Conservation (phyloP, 92 coral and sea anemone species). For the Isaurus tuberculatus region DNA sequence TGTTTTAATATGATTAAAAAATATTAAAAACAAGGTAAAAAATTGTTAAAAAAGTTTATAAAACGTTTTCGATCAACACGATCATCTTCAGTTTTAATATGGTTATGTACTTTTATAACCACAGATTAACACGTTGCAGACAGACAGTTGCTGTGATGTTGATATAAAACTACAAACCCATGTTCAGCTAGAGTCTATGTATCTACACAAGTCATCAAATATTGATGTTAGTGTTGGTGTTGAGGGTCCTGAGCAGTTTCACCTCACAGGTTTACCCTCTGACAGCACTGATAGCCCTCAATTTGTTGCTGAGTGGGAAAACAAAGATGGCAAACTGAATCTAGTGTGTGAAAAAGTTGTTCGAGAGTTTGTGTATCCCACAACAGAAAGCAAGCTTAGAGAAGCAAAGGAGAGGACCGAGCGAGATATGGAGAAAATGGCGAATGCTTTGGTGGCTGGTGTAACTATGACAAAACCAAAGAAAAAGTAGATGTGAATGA, state of each 20-base stretch:
- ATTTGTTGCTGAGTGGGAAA: conserved; percentile 80
- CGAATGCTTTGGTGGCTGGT: conserved; percentile 69
- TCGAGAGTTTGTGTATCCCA: conserved; percentile 89
- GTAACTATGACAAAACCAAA: conserved; percentile 67
- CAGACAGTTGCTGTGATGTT: conserved; percentile 74
- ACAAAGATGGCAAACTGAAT: conserved; percentile 53
- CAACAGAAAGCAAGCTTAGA: conserved; percentile 81
- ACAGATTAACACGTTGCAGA: conserved; percentile 87
- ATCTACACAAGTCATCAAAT: conserved; percentile 75
- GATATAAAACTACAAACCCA: conserved; percentile 60
- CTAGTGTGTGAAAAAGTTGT: conserved; percentile 87
- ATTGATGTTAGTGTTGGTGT: conserved; percentile 65
- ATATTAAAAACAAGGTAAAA: too few relatives aligned
- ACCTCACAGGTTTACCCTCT: conserved; percentile 44
- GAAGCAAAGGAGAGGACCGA: conserved; percentile 73
- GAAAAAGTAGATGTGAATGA: neutral
- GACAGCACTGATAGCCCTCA: conserved; percentile 71
- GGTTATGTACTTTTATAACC: neutral
- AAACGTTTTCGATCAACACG: too few relatives aligned
- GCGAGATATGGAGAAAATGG: conserved; percentile 78
- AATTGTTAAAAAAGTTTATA: too few relatives aligned
- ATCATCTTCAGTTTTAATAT: too few relatives aligned
- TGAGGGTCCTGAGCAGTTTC: conserved; percentile 59
- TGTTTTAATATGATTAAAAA: too few relatives aligned
- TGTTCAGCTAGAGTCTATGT: conserved; percentile 81